Base-by-base conservation (phyloP, 2,888 invertebrate genomes). In the Drosophila antonietae region DNA sequence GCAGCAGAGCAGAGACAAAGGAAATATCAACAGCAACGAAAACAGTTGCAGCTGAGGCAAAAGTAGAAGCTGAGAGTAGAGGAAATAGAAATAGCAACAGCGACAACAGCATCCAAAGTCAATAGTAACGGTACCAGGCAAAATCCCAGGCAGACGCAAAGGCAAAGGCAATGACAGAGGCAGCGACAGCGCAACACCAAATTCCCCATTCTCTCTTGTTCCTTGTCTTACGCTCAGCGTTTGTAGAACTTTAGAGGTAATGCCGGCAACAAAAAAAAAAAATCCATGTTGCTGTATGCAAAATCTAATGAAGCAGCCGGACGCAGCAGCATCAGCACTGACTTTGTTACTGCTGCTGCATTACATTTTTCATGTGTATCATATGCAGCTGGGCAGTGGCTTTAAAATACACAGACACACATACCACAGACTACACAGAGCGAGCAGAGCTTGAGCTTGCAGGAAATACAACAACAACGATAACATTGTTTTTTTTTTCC, bases 311-410 rank as follows among this genome's bases (percentile, higher is more conserved):
- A 77, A 73, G 73, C 78, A 61, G 56, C 65, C 53, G 58, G 28
- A 56, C 55, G 46, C 2, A 66, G 69, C 78, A 72, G 63, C 67
- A 73, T 66, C 74, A 73, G 63, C 74, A 72, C 37, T 51, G 28
- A 67, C 23, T 51, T 67, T 57, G 53, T 60, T 59, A 37, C 55
- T 73, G 49, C 58, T 65, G 63, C 44, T 63, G 56, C 59, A 59
- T 55, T 63, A 60, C 41, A 67, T 62, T 68, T 63, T 80, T 63
- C 51, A 51, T 80, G 58, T 70, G 62, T 68, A 71, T 52, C 55
- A 57, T 57, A 28, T 63, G 60, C 61, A 49, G 39, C 60, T 60
- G 78, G 81, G 86, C 88, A 88, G 84, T 84, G 84, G 86, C 88
- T 85, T 84, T 84, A 85, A 84, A 78, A 41, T 14, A 47, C 35